Conservation (phyloP, 2,797 vertebrate genomes). For the Dicrostonyx torquatus region DNA sequence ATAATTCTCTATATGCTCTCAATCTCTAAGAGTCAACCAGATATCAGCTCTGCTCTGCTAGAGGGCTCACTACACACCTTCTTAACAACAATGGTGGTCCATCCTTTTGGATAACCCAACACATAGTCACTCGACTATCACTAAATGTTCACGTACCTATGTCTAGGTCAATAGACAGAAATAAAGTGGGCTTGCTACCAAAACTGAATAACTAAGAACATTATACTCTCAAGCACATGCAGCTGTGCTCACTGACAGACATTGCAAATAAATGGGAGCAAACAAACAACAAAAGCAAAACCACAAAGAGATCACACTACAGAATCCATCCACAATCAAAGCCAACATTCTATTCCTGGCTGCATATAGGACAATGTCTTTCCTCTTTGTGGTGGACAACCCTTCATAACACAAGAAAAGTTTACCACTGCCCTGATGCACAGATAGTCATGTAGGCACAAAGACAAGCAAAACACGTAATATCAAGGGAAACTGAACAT, state of each 20-base stretch:
- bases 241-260: no score
- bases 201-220: not conserved
- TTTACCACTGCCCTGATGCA: not conserved
- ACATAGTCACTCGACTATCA: not conserved
- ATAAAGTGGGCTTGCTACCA: not conserved
- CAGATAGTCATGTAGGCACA: not conserved
- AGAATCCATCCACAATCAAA: not conserved
- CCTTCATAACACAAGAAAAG: not conserved
- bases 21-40: not conserved
- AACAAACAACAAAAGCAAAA: not conserved
- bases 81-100: rapidly evolving
- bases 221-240: not conserved
- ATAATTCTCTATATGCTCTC: rapidly evolving
- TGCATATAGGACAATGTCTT: not conserved
- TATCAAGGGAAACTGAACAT: not conserved
- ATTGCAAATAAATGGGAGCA: no score
- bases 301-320: not conserved
- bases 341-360: not conserved
- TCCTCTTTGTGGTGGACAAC: not conserved
- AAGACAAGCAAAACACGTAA: not conserved
- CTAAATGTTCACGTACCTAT: not conserved
- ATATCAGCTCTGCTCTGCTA: no score
- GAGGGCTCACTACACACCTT: not conserved
- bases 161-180: not conserved
- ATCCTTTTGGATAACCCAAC: not conserved